Conservation (phyloP, 1,140 invertebrate genomes). For the Lucilia sericata region DNA sequence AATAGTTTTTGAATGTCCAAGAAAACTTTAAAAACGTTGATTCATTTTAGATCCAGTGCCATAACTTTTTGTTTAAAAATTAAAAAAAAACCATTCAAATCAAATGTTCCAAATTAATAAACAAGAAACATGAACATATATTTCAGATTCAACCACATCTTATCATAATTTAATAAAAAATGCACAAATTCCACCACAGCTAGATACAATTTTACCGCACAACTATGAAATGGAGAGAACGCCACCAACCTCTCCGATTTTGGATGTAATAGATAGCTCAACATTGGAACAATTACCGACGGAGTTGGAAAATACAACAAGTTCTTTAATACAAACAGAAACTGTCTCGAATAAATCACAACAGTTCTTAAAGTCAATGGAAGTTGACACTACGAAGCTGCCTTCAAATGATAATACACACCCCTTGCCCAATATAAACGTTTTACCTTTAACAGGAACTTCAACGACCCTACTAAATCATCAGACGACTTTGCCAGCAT, state of each 20-base stretch:
- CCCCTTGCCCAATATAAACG: constrained; percentile 24
- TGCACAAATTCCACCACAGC: neutral
- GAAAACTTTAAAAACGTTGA: no score
- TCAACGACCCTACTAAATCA: neutral
- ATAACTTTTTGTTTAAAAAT: no score
- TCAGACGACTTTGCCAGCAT: constrained; percentile 54
- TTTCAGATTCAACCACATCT: neutral
- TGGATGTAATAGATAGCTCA: constrained; percentile 45
- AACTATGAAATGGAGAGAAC: constrained; percentile 16
- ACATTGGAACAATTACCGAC: constrained; percentile 20
- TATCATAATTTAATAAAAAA: constrained; percentile 23
- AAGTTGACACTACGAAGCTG: neutral
- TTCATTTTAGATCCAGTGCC: no score
- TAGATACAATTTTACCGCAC: constrained; percentile 33
- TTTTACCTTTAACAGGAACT: constrained; percentile 31
- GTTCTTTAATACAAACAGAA: neutral
- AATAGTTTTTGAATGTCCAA: no score
- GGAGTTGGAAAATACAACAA: constrained; percentile 2
- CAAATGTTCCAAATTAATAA: no score
- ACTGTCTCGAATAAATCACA: neutral
- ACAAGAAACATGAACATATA: neutral
- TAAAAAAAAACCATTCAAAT: no score
- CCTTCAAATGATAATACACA: neutral
- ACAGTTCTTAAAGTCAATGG: neutral
- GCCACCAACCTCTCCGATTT: constrained; percentile 43